Percentiles rank a stretch among this genome's conserved stretches.
These are phyloP conservation scores for Platerodrilus igneus DNA, from an alignment of 2,888 invertebrate species.

Conservation along the genomic window DNA sequence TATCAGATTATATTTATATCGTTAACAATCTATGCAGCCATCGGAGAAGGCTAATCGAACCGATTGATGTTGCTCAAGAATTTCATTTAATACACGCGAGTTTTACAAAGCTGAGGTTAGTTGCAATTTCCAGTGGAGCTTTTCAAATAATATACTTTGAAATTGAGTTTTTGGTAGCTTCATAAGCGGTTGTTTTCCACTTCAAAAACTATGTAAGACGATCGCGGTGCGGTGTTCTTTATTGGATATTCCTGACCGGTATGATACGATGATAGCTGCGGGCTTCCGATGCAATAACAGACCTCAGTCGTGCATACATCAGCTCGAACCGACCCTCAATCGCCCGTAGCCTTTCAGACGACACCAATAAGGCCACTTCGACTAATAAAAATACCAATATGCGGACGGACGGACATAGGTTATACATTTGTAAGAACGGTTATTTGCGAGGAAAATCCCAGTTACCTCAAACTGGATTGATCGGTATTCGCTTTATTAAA, in stretches of 20 bases:
- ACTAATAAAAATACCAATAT: slow-evolving; percentile 40
- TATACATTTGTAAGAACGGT: slow-evolving; percentile 37
- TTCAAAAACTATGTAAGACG: slow-evolving; percentile 40
- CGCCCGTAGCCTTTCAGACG: slow-evolving; percentile 34
- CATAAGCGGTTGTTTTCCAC: slow-evolving; percentile 46
- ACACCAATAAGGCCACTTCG: slow-evolving; percentile 37
- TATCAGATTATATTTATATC: slow-evolving; percentile 39
- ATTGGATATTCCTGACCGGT: slow-evolving; percentile 46
- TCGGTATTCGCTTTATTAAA: slow-evolving; percentile 20
- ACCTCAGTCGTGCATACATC: slow-evolving; percentile 41
- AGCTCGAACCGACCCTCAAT: slow-evolving; percentile 32
- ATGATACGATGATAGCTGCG: slow-evolving; percentile 37
- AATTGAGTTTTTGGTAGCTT: slow-evolving; percentile 30
- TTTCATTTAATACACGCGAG: slow-evolving; percentile 41
- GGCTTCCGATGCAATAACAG: slow-evolving; percentile 41
- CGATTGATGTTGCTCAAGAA: slow-evolving; percentile 41
- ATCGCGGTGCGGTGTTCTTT: slow-evolving; percentile 43
- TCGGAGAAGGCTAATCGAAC: slow-evolving; percentile 37
- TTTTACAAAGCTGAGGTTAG: slow-evolving; percentile 33
- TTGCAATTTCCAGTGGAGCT: slow-evolving; percentile 15
- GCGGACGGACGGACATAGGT: slow-evolving; percentile 42
- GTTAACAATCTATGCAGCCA: slow-evolving; percentile 37
- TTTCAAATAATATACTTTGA: slow-evolving; percentile 19
- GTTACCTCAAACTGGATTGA: slow-evolving; percentile 3
- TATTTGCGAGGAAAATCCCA: slow-evolving; percentile 19